Conservation (phyloP, 2,888 invertebrate genomes). For the Apamea epomidion region DNA sequence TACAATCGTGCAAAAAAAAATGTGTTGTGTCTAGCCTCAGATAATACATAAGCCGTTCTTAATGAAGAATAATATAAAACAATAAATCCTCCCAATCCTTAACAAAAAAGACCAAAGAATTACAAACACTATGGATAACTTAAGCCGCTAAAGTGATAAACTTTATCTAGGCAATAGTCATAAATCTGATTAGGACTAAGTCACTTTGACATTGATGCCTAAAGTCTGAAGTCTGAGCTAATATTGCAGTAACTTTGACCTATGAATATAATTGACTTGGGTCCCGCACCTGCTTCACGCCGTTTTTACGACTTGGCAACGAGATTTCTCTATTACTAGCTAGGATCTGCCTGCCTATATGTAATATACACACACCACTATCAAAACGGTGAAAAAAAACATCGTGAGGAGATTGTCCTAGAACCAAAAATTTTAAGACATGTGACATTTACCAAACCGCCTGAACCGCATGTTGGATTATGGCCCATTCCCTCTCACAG, state of each 20-base stretch:
- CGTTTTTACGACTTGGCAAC: not conserved
- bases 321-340: not conserved
- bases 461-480: no score
- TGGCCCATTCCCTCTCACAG: no score
- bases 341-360: no score
- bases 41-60: not conserved
- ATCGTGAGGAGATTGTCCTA: no score
- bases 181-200: constrained; percentile 57
- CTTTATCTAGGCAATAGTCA: constrained; percentile 41
- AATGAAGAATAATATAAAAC: not conserved
- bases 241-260: constrained; percentile 33
- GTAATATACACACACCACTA: no score
- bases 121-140: constrained; percentile 10
- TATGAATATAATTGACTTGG: not conserved
- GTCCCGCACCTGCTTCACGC: not conserved
- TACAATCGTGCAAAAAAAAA: not conserved
- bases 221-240: constrained; percentile 7
- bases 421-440: no score
- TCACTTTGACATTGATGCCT: constrained; percentile 43
- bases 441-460: no score
- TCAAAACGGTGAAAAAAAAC: no score
- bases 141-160: constrained; percentile 45
- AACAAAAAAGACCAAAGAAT: not conserved
- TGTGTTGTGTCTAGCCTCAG: not conserved
- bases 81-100: not conserved